phyloP scores from a whole-genome alignment of 2,113 vertebrate genomes.

The Clupea harengus region DNA sequence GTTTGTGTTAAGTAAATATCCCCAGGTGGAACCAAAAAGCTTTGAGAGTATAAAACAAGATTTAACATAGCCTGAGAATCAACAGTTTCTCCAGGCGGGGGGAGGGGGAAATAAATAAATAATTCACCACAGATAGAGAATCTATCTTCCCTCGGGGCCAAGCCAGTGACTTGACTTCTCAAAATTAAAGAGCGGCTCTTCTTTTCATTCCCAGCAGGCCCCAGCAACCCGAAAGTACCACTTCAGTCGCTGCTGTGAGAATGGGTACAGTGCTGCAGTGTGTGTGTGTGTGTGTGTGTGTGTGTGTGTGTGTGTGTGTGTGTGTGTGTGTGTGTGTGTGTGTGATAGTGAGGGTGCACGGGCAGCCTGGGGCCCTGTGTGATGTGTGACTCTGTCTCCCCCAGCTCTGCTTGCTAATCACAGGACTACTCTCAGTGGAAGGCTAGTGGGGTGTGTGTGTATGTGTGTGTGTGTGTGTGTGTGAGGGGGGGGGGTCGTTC shows the following conservation, averaged over 20 bases:
- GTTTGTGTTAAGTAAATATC: slow-evolving; percentile 14
- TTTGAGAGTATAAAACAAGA: slow-evolving; percentile 18
- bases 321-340: slow-evolving; percentile 7
- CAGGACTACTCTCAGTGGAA: background rate
- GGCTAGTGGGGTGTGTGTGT: background rate
- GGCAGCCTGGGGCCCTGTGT: background rate
- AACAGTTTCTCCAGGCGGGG: slow-evolving; percentile 29
- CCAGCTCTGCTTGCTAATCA: slow-evolving; percentile 12
- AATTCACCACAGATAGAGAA: slow-evolving; percentile 24
- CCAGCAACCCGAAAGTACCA: background rate
- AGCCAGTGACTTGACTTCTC: slow-evolving; percentile 25
- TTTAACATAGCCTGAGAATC: slow-evolving; percentile 11
- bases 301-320: background rate
- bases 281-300: background rate
- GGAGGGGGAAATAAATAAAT: slow-evolving; percentile 33
- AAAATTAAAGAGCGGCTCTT: slow-evolving; percentile 17
- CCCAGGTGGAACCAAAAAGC: slow-evolving; percentile 6
- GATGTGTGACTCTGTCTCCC: slow-evolving; percentile 20
- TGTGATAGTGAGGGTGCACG: background rate
- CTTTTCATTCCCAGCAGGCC: background rate
- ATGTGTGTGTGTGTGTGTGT: no score
- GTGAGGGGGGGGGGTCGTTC: background rate
- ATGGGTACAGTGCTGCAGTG: background rate
- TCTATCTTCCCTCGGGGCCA: background rate
- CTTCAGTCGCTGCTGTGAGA: background rate